Evolutionary conservation across 2,888 invertebrate species (phyloP).

Genomic region (Heteromyza rotundicornis): DNA sequence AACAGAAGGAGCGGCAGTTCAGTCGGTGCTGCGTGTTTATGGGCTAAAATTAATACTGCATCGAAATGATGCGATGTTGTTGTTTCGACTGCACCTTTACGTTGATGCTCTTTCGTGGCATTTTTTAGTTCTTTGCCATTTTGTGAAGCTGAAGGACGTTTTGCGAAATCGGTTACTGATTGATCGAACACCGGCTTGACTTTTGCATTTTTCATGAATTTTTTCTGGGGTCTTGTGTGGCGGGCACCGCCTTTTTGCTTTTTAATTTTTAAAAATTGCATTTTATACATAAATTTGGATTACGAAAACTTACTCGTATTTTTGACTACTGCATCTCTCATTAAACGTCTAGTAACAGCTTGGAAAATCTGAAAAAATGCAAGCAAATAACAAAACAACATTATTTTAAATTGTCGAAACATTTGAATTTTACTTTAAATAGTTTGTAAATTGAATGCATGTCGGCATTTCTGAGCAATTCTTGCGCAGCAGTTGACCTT

Average conservation of each 20-base stretch:
- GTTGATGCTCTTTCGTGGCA: not conserved
- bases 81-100: not conserved
- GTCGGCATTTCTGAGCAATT: not conserved
- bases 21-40: not conserved
- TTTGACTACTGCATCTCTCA: too few species aligned
- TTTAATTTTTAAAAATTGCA: too few species aligned
- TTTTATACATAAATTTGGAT: too few species aligned
- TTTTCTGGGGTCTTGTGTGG: not conserved
- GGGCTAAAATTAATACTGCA: not conserved
- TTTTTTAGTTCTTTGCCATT: not conserved
- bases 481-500: slow-evolving; percentile 28
- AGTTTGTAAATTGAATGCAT: not conserved
- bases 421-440: not conserved
- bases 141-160: not conserved
- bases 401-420: not conserved
- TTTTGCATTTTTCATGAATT: not conserved
- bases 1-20: not conserved
- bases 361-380: too few species aligned
- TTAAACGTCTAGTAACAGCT: too few species aligned
- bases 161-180: not conserved
- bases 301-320: too few species aligned
- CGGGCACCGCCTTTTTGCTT: not conserved
- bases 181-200: not conserved
- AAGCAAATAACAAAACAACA: too few species aligned
- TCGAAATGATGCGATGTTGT: not conserved